Evolutionary conservation across 1,140 invertebrate genomes (phyloP).

Genomic region (Tetraneura akinire): DNA sequence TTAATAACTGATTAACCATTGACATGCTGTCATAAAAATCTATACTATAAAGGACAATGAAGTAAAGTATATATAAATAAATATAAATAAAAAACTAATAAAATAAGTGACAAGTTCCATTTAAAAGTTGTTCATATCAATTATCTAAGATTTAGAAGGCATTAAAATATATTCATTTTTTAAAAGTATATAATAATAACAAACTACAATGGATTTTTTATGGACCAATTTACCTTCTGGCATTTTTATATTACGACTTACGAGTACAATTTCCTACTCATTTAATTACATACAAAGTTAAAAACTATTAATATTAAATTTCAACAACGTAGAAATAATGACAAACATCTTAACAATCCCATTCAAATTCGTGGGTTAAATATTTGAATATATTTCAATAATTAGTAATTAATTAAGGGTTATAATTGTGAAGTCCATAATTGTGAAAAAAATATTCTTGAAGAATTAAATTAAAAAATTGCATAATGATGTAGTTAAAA

Average conservation of each 20-base stretch:
- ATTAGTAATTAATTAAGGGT: neutral
- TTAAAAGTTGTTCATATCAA: too few relatives aligned
- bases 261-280: neutral
- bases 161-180: too few relatives aligned
- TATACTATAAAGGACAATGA: too few relatives aligned
- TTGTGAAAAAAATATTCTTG: neutral
- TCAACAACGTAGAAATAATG: conserved; percentile 16
- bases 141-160: too few relatives aligned
- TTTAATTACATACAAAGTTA: neutral
- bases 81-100: too few relatives aligned
- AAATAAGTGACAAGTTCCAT: too few relatives aligned
- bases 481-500: too few relatives aligned
- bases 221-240: neutral
- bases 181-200: neutral
- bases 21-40: too few relatives aligned
- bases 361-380: neutral
- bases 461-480: too few relatives aligned
- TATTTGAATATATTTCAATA: neutral
- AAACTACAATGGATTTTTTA: conserved; percentile 11
- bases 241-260: neutral
- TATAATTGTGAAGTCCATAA: neutral
- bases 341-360: neutral
- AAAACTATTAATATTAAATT: conserved; percentile 27
- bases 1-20: too few relatives aligned
- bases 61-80: too few relatives aligned